phyloP scores from a whole-genome alignment of 2,888 invertebrate genomes.

The Lacanobia oleracea region DNA sequence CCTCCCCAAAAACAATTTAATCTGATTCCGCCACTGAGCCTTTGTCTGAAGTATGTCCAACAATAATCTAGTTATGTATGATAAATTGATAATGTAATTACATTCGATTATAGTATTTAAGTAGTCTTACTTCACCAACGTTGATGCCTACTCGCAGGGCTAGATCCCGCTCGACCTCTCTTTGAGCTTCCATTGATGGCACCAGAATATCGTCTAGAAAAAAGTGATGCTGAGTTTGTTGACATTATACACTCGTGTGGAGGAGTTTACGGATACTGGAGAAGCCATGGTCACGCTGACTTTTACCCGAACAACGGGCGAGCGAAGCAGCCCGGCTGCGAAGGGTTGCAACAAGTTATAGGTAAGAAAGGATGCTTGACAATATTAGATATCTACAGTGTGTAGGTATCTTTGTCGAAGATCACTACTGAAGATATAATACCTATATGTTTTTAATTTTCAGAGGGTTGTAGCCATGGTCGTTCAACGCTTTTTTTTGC shows the following conservation, averaged over 20 bases:
- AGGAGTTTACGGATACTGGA: constrained; percentile 91
- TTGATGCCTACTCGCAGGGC: constrained; percentile 73
- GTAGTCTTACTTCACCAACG: neutral
- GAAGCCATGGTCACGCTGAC: constrained; percentile 92
- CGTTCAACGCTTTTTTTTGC: constrained; percentile 91
- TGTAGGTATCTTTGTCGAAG: neutral
- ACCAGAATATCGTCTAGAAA: constrained; percentile 87
- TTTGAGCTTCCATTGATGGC: constrained; percentile 88
- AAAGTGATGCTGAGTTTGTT: constrained; percentile 93
- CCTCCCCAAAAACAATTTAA: too few relatives aligned
- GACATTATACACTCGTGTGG: constrained; percentile 94
- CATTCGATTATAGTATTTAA: neutral
- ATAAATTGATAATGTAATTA: neutral
- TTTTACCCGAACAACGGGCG: constrained; percentile 94
- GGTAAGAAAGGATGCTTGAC: constrained; percentile 70
- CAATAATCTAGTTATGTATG: too few relatives aligned
- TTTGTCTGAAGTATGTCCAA: too few relatives aligned
- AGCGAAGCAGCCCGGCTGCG: constrained; percentile 93
- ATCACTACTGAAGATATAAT: neutral
- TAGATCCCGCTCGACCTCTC: constrained; percentile 93
- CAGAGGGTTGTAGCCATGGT: constrained; percentile 93
- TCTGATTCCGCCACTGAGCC: too few relatives aligned
- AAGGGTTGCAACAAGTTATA: constrained; percentile 82
- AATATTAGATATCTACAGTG: neutral
- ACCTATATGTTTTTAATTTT: constrained; percentile 61